A percentile compares a stretch with the other conserved stretches of the same genome.
phyloP scores from a whole-genome alignment of 2,888 invertebrate genomes.

The Hydriomena furcata region DNA sequence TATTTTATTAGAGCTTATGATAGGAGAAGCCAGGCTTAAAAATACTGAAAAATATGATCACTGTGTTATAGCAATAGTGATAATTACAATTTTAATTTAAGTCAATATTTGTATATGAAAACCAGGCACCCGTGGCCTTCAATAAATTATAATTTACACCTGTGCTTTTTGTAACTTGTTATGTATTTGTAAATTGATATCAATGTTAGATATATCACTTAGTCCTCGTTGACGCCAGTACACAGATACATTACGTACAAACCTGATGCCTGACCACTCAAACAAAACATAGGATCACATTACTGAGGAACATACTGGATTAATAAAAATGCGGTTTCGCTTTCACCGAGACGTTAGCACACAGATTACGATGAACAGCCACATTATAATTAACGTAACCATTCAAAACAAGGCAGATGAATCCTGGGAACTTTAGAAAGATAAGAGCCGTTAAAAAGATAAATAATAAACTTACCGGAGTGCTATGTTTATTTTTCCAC shows the following conservation, averaged over 20 bases:
- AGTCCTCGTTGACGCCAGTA: slow-evolving; percentile 11
- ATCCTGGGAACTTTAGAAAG: slow-evolving; percentile 42
- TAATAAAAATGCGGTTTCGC: slow-evolving; percentile 46
- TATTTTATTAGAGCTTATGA: too few species aligned
- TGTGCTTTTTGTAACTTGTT: too few species aligned
- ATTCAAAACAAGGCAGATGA: slow-evolving; percentile 35
- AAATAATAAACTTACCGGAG: slow-evolving; percentile 71
- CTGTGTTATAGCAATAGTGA: too few species aligned
- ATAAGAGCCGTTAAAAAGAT: slow-evolving; percentile 38
- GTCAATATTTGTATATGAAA: too few species aligned
- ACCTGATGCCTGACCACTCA: slow-evolving; percentile 23
- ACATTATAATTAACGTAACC: slow-evolving; percentile 41
- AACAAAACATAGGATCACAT: slow-evolving; percentile 30
- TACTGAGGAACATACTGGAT: slow-evolving; percentile 35
- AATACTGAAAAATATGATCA: too few species aligned
- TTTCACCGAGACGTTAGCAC: slow-evolving; percentile 48
- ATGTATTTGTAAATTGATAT: slow-evolving; percentile 16
- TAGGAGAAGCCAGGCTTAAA: too few species aligned
- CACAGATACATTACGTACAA: slow-evolving; percentile 9
- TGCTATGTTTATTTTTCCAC: slow-evolving; percentile 74
- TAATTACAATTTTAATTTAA: too few species aligned
- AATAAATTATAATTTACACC: too few species aligned
- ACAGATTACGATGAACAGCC: slow-evolving; percentile 35
- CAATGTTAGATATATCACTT: slow-evolving; percentile 21
- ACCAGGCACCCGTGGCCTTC: too few species aligned